Percentiles rank a stretch among this genome's conserved stretches.
Evolutionary conservation across 1,140 invertebrate genomes (phyloP).

Genomic region (Tribolium castaneum): DNA sequence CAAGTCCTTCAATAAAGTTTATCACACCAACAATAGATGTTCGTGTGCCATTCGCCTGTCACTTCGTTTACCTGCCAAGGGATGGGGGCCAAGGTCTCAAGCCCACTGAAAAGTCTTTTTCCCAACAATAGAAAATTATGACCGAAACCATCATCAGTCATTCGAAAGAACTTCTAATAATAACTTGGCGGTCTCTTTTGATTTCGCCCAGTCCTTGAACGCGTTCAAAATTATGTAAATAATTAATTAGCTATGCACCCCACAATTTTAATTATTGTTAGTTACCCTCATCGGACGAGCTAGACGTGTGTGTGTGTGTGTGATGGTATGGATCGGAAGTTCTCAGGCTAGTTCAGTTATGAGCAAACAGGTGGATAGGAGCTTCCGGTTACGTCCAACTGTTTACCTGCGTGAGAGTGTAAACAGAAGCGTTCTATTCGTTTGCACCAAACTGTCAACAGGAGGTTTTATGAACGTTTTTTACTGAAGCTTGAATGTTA

Average conservation of each 20-base stretch:
- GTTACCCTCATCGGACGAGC: background rate
- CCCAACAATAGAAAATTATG: slow-evolving; percentile 18
- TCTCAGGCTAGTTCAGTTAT: slow-evolving; percentile 45
- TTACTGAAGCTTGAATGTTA: no score
- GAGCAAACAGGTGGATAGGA: slow-evolving; percentile 24
- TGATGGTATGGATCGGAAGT: slow-evolving; percentile 55
- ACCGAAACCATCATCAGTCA: slow-evolving; percentile 29
- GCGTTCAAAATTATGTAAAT: no score
- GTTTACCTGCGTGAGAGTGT: slow-evolving; percentile 18
- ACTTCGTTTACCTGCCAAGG: slow-evolving; percentile 1
- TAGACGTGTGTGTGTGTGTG: slow-evolving; percentile 51
- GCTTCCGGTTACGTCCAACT: slow-evolving; percentile 21
- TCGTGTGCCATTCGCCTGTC: slow-evolving; percentile 24
- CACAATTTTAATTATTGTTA: background rate
- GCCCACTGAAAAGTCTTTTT: background rate
- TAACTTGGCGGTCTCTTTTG: background rate
- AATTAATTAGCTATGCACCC: slow-evolving; percentile 34
- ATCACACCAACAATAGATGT: background rate
- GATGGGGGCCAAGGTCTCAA: slow-evolving; percentile 26
- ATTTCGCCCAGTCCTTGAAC: no score
- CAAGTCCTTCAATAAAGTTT: no score
- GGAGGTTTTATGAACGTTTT: no score
- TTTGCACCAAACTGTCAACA: background rate
- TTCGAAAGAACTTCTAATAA: background rate
- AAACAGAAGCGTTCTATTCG: background rate